Base-by-base conservation (phyloP, 2,888 invertebrate genomes). In the Diabrotica balteata region DNA sequence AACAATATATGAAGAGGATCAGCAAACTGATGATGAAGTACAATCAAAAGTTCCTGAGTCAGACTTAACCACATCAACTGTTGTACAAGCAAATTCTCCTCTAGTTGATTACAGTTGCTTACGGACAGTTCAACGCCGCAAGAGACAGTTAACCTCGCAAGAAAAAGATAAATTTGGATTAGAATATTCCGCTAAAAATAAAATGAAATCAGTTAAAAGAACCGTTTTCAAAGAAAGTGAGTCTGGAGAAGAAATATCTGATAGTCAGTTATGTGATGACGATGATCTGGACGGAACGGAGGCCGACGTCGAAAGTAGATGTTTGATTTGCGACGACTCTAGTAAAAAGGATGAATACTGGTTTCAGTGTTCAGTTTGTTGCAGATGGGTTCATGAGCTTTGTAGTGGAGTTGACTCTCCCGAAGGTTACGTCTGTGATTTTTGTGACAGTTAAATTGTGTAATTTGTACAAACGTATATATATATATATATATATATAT, bases 201-300 rank as follows among this genome's bases (percentile, higher is more conserved):
- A 49, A 42, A 62, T 53, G 62, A 17, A 17, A 17, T 22, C 45
- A n/a, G 53, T 54, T 62, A 62, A 62, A 62, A 62, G 62, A 43
- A 44, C 54, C 42, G n/a, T 54, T 54, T 54, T 53, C 53, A 53
- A 52, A 54, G 54, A 63, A 54, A 52, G 52, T 42, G 46, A 45
- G 11, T 42, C 49, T 11, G 55, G 46, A 17, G 17, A 10, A 47
- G 42, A 63, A 42, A 32, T 63, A 51, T 60, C 32, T 63, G 63
- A 54, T 63, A 58, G 11, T 52, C 50, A 60, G 59, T 59, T 59
- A 60, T 11, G 7, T 49, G 49, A 49, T 7, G 49, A 49, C n/a
- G 10, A 49, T 49, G 49, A 49, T 6, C 5, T 49, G 49, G 49
- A 49, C n/a, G 49, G 2, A 1, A 9, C 49, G 9, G 49, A 49